These are phyloP conservation scores for Microctenopoma lineatum DNA, from an alignment of 2,797 vertebrate species.

Conservation along the genomic window DNA sequence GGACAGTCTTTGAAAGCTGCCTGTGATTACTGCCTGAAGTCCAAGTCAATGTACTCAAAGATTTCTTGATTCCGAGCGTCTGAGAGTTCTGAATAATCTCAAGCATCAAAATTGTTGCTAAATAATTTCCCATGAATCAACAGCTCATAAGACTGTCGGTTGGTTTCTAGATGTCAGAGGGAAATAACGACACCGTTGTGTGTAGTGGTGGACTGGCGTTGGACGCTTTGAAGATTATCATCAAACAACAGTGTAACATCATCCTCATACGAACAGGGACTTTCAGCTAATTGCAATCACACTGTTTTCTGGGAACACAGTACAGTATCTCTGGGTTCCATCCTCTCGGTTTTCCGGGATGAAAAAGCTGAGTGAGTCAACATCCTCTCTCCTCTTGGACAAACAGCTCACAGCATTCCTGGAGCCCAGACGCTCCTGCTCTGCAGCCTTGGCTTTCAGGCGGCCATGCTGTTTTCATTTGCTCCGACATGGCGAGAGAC, in stretches of 20 bases:
- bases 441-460: conserved; percentile 24
- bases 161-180: too few species aligned
- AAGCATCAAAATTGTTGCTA: not conserved
- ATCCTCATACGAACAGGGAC: conserved; percentile 5
- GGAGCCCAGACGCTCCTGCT: conserved; percentile 34
- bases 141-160: not conserved
- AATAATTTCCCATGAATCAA: not conserved
- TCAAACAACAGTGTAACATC: not conserved
- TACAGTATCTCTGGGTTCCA: conserved; percentile 64
- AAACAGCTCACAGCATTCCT: conserved; percentile 67
- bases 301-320: conserved; percentile 43
- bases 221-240: not conserved
- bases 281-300: not conserved
- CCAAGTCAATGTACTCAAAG: not conserved
- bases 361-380: conserved; percentile 73
- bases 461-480: conserved; percentile 44
- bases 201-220: not conserved
- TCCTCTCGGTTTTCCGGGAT: conserved; percentile 65
- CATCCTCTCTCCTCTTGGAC: conserved; percentile 73
- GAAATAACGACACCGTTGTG: not conserved
- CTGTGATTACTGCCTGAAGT: not conserved
- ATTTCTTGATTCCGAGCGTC: not conserved
- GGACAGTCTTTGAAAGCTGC: not conserved
- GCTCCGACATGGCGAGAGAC: conserved; percentile 22
- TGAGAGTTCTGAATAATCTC: too few species aligned